These are phyloP conservation scores for Phlogophora meticulosa DNA, from an alignment of 2,888 invertebrate species.

Conservation along the genomic window DNA sequence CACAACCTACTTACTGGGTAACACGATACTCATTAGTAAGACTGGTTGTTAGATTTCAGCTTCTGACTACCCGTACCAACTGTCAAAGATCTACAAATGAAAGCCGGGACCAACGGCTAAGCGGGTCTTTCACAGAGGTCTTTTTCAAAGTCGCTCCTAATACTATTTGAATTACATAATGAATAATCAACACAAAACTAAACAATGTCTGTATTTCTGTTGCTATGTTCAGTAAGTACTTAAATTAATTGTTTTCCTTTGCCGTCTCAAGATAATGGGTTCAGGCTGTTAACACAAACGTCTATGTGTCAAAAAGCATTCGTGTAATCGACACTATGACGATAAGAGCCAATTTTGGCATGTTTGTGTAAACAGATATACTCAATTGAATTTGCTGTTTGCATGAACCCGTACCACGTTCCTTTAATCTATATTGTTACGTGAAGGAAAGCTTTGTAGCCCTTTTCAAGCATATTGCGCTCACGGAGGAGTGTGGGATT, in stretches of 20 bases:
- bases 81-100: too few relatives aligned
- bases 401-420: background rate
- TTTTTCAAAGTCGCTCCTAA: too few relatives aligned
- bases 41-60: too few relatives aligned
- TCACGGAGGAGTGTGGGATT: background rate
- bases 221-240: constrained; percentile 9
- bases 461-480: too few relatives aligned
- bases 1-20: too few relatives aligned
- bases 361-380: constrained; percentile 18
- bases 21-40: too few relatives aligned
- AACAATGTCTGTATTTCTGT: background rate
- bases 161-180: background rate
- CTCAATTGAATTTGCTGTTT: background rate
- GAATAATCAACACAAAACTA: background rate
- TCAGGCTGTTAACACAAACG: constrained; percentile 9
- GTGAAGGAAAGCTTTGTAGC: too few relatives aligned
- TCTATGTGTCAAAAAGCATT: background rate
- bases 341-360: constrained; percentile 13
- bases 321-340: constrained; percentile 16
- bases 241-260: constrained; percentile 19
- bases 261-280: background rate
- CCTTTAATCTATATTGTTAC: too few relatives aligned
- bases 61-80: too few relatives aligned
- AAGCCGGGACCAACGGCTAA: too few relatives aligned
- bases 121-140: too few relatives aligned